phyloP scores from a whole-genome alignment of 2,888 invertebrate genomes.

The Clostera curtula region DNA sequence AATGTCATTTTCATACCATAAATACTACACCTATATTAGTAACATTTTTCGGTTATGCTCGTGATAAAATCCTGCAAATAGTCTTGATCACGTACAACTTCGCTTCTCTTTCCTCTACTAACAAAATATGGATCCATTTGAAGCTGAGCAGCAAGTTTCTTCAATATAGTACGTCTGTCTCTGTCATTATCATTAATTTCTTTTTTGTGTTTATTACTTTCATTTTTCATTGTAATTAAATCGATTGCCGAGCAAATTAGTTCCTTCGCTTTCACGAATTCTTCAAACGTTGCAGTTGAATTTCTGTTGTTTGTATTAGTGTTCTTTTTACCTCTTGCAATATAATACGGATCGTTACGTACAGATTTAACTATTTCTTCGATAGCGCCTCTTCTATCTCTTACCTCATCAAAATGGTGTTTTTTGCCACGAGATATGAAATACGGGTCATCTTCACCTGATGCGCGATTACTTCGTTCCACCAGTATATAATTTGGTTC shows the following conservation, averaged over 20 bases:
- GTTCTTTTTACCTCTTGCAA: constrained; percentile 69
- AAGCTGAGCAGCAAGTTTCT: constrained; percentile 56
- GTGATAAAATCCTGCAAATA: constrained; percentile 42
- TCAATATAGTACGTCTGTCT: constrained; percentile 52
- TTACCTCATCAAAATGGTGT: constrained; percentile 34
- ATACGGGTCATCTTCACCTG: constrained; percentile 56
- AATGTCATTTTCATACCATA: no score
- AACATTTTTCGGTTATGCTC: constrained; percentile 47
- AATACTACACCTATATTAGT: no score
- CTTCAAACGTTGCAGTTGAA: constrained; percentile 20
- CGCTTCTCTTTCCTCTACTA: constrained; percentile 57
- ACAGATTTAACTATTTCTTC: constrained; percentile 65
- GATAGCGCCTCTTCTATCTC: constrained; percentile 53
- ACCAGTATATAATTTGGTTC: constrained; percentile 72
- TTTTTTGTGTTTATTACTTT: constrained; percentile 39
- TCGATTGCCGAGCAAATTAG: constrained; percentile 53
- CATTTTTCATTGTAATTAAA: constrained; percentile 31
- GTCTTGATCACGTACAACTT: constrained; percentile 23
- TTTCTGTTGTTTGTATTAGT: constrained; percentile 22
- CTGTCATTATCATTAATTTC: constrained; percentile 47
- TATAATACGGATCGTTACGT: constrained; percentile 67
- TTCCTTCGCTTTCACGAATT: constrained; percentile 43
- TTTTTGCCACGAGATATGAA: constrained; percentile 59
- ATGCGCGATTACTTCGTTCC: constrained; percentile 58
- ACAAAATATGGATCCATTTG: constrained; percentile 64